phyloP scores from a whole-genome alignment of 1,140 invertebrate species.

The Magallana angulata region DNA sequence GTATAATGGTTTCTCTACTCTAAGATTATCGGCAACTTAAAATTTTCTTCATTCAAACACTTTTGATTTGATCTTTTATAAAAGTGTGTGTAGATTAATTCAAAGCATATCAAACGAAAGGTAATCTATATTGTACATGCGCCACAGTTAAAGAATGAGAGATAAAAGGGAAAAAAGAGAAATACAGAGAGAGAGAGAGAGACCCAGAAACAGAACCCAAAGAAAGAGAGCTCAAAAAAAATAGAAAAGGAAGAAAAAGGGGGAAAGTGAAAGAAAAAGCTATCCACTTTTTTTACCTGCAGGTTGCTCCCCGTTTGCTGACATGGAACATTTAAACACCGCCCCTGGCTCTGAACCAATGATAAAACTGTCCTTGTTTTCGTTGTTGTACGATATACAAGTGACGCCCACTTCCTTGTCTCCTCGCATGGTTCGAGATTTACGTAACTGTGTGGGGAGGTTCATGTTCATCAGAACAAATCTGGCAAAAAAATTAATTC shows the following conservation, averaged over 20 bases:
- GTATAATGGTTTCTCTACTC: too few species aligned
- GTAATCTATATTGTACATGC: too few species aligned
- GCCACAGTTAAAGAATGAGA: too few species aligned
- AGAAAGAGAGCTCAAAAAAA: neutral
- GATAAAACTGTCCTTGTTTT: constrained; percentile 76
- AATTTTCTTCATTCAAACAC: too few species aligned
- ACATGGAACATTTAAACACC: constrained; percentile 77
- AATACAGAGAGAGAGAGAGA: neutral
- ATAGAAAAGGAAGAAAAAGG: neutral
- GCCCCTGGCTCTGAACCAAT: constrained; percentile 78
- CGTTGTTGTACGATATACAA: constrained; percentile 74
- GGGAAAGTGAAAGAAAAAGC: neutral
- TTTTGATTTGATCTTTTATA: too few species aligned
- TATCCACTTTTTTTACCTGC: constrained; percentile 65
- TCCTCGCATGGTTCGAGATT: constrained; percentile 69
- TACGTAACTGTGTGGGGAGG: constrained; percentile 71
- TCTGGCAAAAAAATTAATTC: constrained; percentile 57
- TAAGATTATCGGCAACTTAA: too few species aligned
- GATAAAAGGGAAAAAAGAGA: too few species aligned
- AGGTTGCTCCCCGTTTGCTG: constrained; percentile 72
- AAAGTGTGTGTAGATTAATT: too few species aligned
- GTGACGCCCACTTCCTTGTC: constrained; percentile 77
- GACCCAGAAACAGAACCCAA: too few species aligned
- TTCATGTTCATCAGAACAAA: constrained; percentile 75
- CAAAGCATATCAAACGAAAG: too few species aligned